Conservation (phyloP, 2,888 invertebrate species). For the Actias luna region DNA sequence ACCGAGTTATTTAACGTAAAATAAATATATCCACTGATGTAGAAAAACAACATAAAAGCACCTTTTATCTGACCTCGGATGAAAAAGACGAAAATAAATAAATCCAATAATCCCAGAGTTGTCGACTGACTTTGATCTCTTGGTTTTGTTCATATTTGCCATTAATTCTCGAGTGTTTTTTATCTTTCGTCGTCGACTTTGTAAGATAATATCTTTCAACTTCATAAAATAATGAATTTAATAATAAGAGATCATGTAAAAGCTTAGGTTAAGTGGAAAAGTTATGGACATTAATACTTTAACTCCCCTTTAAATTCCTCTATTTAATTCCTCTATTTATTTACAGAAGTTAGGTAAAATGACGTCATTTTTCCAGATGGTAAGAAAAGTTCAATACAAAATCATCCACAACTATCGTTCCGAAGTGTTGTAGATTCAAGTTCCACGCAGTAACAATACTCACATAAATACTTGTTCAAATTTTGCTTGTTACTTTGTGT, state of each 20-base stretch:
- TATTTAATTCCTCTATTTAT: not conserved
- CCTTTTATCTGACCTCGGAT: slow-evolving; percentile 42
- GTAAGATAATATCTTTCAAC: not conserved
- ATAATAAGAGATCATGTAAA: not conserved
- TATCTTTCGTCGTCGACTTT: slow-evolving; percentile 22
- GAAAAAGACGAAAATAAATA: slow-evolving; percentile 43
- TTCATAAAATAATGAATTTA: not conserved
- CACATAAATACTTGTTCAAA: too few species aligned
- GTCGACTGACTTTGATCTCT: slow-evolving; percentile 47
- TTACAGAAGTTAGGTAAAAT: too few species aligned
- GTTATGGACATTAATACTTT: not conserved
- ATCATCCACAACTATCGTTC: too few species aligned
- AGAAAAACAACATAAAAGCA: slow-evolving; percentile 39
- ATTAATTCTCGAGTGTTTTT: slow-evolving; percentile 39
- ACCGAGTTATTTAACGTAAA: slow-evolving; percentile 25
- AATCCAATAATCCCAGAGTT: slow-evolving; percentile 51
- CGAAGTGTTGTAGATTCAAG: too few species aligned
- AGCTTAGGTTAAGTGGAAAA: not conserved
- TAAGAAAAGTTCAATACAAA: too few species aligned
- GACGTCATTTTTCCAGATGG: too few species aligned
- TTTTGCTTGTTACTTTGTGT: too few species aligned
- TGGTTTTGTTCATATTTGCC: slow-evolving; percentile 32
- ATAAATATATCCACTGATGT: slow-evolving; percentile 28
- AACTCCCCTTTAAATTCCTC: not conserved
- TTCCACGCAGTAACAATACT: too few species aligned